These are phyloP conservation scores for Nasonovia ribisnigri DNA, from an alignment of 2,888 invertebrate genomes.

Conservation along the genomic window DNA sequence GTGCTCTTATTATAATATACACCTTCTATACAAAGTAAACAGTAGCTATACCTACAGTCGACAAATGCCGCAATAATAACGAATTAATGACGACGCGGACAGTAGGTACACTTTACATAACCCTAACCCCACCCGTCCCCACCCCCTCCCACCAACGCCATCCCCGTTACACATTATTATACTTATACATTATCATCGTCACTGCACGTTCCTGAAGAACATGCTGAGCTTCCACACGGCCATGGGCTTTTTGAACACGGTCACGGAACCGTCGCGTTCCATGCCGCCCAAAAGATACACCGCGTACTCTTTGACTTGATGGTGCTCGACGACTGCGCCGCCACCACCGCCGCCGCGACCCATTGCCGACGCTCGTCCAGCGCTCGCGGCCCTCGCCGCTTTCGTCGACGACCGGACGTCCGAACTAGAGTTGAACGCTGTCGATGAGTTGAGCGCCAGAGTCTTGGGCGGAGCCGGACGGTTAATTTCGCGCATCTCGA, in stretches of 20 bases:
- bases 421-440: constrained; percentile 49
- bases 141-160: neutral
- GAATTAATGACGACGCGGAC: neutral
- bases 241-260: constrained; percentile 81
- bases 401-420: constrained; percentile 50
- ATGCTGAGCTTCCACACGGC: constrained; percentile 84
- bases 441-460: constrained; percentile 67
- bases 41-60: neutral
- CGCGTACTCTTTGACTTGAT: constrained; percentile 69
- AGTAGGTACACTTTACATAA: neutral
- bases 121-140: neutral
- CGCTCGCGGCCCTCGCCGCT: constrained; percentile 73
- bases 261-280: constrained; percentile 80
- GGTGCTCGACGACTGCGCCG: constrained; percentile 71
- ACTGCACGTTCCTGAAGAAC: constrained; percentile 68
- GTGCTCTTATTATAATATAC: neutral
- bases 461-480: constrained; percentile 68
- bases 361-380: constrained; percentile 71
- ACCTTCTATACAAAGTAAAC: neutral
- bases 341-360: constrained; percentile 70
- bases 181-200: neutral
- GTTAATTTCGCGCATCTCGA: constrained; percentile 68
- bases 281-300: constrained; percentile 84
- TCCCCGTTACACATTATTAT: neutral
- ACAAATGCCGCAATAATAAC: neutral